A percentile compares a stretch with the other conserved stretches of the same genome.
These are phyloP conservation scores for Drosophila pallidifrons DNA, from an alignment of 1,140 invertebrate genomes.

Conservation along the genomic window DNA sequence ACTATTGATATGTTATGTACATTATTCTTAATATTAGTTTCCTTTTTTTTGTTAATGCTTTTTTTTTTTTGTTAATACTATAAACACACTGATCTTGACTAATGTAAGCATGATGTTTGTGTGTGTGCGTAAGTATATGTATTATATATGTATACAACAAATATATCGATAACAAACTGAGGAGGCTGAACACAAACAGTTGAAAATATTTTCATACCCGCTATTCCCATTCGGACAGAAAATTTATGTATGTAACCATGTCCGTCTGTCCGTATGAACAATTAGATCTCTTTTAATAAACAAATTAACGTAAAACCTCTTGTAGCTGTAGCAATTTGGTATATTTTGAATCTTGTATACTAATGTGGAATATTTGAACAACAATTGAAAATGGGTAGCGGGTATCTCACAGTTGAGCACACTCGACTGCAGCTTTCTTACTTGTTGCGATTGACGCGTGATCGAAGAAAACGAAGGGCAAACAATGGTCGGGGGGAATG, in stretches of 20 bases:
- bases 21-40: not conserved
- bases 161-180: not conserved
- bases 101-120: not conserved
- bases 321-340: too few species aligned
- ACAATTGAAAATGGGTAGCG: too few species aligned
- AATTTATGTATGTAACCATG: too few species aligned
- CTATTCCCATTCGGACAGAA: too few species aligned
- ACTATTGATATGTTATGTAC: slow-evolving; percentile 1
- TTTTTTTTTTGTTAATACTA: not conserved
- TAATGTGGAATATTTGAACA: too few species aligned
- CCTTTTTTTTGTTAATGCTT: not conserved
- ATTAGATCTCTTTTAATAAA: too few species aligned
- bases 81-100: not conserved
- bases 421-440: too few species aligned
- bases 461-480: slow-evolving; percentile 1
- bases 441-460: slow-evolving; percentile 4
- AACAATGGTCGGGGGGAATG: not conserved
- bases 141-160: slow-evolving; percentile 14
- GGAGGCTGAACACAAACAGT: not conserved
- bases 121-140: slow-evolving; percentile 3
- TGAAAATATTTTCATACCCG: not conserved
- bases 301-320: too few species aligned
- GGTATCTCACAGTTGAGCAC: too few species aligned
- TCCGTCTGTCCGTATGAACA: too few species aligned
- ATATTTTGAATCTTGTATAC: too few species aligned